A percentile compares a stretch with the other conserved stretches of the same genome.
Conservation (phyloP, 2,888 invertebrate genomes). For the Agrochola lota region DNA sequence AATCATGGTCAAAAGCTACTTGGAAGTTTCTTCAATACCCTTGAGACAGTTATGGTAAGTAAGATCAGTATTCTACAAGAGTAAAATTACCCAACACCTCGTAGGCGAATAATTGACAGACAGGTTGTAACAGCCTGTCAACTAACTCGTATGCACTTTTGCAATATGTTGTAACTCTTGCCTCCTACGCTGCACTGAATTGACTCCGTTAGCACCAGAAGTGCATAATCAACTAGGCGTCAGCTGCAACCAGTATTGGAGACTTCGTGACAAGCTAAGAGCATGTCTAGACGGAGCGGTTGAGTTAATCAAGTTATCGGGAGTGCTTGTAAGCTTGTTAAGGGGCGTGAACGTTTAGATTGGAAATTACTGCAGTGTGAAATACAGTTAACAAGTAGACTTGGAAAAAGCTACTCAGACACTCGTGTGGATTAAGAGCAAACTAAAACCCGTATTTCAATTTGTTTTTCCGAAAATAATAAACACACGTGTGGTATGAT, state of each 20-base stretch:
- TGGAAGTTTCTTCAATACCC: neutral
- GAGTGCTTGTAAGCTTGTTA: slow-evolving; percentile 42
- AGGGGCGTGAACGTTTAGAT: slow-evolving; percentile 52
- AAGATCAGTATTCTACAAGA: slow-evolving; percentile 18
- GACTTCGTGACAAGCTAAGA: slow-evolving; percentile 52
- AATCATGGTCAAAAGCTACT: neutral
- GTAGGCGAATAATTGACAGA: slow-evolving; percentile 39
- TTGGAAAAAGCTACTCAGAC: neutral
- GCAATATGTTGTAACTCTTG: slow-evolving; percentile 41
- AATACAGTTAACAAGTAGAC: slow-evolving; percentile 31
- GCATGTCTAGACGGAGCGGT: slow-evolving; percentile 35
- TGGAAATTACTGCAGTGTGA: slow-evolving; percentile 39
- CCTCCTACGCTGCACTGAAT: slow-evolving; percentile 44
- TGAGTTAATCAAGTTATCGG: slow-evolving; percentile 51
- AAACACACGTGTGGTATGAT: too few relatives aligned
- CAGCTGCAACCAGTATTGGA: slow-evolving; percentile 34
- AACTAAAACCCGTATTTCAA: neutral
- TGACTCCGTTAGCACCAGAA: slow-evolving; percentile 41
- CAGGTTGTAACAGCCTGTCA: slow-evolving; percentile 28
- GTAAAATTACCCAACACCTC: slow-evolving; percentile 24
- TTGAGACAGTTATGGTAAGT: neutral
- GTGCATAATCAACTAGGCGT: slow-evolving; percentile 53
- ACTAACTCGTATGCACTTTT: slow-evolving; percentile 33
- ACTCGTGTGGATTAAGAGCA: neutral
- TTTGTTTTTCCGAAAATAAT: neutral